These are phyloP conservation scores for Andricus quercusramuli DNA, from an alignment of 2,888 invertebrate genomes.

Conservation along the genomic window DNA sequence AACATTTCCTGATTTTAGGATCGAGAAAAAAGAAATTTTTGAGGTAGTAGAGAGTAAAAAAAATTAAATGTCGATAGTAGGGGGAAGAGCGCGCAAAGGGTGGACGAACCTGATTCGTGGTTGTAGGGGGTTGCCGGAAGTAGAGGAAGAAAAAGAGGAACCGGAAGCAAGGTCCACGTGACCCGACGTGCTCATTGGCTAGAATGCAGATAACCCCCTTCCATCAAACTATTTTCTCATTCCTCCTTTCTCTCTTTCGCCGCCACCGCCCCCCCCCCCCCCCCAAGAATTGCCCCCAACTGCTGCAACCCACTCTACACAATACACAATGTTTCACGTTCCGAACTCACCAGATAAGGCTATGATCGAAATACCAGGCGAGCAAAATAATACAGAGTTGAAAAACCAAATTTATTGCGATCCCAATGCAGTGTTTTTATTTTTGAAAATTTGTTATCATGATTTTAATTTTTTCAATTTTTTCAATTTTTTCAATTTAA, in stretches of 20 bases:
- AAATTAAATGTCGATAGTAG: background rate
- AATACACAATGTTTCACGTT: slow-evolving; percentile 44
- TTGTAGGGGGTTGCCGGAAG: slow-evolving; percentile 51
- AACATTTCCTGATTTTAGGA: background rate
- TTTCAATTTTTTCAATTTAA: no score
- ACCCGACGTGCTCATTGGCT: slow-evolving; percentile 68
- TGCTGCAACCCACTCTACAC: slow-evolving; percentile 39
- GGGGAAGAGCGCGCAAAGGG: slow-evolving; percentile 25
- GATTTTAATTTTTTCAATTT: no score
- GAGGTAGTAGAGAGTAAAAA: background rate
- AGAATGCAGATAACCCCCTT: slow-evolving; percentile 68
- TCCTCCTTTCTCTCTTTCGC: slow-evolving; percentile 36
- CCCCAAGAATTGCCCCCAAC: background rate
- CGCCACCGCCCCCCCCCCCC: slow-evolving; percentile 41
- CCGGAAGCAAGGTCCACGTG: slow-evolving; percentile 54
- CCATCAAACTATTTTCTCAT: slow-evolving; percentile 45
- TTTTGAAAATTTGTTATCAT: background rate
- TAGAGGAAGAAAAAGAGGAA: slow-evolving; percentile 53
- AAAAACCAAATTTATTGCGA: background rate
- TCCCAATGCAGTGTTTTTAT: background rate
- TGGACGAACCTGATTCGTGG: slow-evolving; percentile 42
- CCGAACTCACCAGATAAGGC: slow-evolving; percentile 55
- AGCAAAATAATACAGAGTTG: slow-evolving; percentile 18
- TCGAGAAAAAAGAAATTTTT: background rate
- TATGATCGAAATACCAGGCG: slow-evolving; percentile 41